Conservation (phyloP, 2,113 vertebrate genomes). For the Pseudolaguvia tuberculata region DNA sequence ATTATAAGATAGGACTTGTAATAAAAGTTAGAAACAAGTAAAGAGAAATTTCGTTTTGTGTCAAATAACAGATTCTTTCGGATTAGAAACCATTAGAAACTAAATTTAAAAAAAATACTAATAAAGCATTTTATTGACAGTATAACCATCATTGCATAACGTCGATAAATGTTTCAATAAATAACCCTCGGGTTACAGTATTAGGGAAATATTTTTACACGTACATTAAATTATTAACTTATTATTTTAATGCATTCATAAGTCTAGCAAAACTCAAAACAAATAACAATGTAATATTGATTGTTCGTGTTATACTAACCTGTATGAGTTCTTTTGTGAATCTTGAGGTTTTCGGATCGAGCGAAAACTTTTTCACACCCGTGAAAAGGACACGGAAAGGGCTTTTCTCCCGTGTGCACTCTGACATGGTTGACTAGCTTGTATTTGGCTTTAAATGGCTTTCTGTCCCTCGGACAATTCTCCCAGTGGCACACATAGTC, state of each 20-base stretch:
- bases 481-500: slow-evolving; percentile 70
- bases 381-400: slow-evolving; percentile 62
- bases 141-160: no score
- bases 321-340: slow-evolving; percentile 74
- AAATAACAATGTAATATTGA: slow-evolving; percentile 31
- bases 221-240: not conserved
- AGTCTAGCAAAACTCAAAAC: slow-evolving; percentile 22
- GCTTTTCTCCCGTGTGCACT: slow-evolving; percentile 68
- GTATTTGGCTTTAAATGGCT: slow-evolving; percentile 69
- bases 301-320: slow-evolving; percentile 54
- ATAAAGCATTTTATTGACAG: not conserved
- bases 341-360: slow-evolving; percentile 73
- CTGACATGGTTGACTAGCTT: slow-evolving; percentile 69
- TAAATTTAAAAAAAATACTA: no score
- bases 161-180: not conserved
- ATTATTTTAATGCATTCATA: not conserved
- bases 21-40: not conserved
- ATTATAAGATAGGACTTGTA: not conserved
- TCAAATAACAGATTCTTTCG: not conserved
- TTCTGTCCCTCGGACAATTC: slow-evolving; percentile 57
- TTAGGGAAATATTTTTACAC: not conserved
- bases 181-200: not conserved
- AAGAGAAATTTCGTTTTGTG: not conserved
- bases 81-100: not conserved
- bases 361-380: slow-evolving; percentile 70